Evolutionary conservation across 35 echinoderm and acorn worm species (phyloP).

Genomic region (Apostichopus parvimensis): DNA sequence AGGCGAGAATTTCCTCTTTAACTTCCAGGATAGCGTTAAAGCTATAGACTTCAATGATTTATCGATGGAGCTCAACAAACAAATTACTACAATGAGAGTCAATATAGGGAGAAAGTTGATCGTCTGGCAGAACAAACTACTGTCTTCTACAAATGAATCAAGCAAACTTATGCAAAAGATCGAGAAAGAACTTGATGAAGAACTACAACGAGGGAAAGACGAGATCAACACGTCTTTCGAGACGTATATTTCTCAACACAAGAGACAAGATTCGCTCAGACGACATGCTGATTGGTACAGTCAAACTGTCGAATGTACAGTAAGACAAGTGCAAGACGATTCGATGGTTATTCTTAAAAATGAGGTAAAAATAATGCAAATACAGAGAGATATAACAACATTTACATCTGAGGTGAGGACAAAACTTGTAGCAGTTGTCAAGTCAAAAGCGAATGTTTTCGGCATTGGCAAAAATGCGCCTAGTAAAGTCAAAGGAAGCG

Average conservation of each 20-base stretch:
- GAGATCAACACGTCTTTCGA: neutral
- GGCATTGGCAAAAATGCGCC: no score
- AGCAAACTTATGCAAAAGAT: no score
- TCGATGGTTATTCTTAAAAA: neutral
- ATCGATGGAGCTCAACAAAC: neutral
- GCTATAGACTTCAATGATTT: conserved; percentile 18
- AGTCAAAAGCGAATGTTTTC: no score
- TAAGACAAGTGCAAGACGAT: neutral
- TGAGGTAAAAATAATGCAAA: neutral
- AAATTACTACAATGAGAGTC: neutral
- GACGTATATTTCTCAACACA: neutral
- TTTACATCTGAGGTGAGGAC: no score
- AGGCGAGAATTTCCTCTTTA: conserved; percentile 33
- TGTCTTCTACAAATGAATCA: neutral
- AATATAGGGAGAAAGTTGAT: neutral
- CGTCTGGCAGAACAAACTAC: neutral
- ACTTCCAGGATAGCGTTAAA: conserved; percentile 37
- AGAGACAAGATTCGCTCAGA: neutral
- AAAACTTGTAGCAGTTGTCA: no score
- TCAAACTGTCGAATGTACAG: neutral
- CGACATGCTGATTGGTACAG: neutral
- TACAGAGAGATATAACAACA: no score
- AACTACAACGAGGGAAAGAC: no score
- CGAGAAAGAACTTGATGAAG: no score
- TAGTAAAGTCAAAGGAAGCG: neutral